phyloP scores from a whole-genome alignment of 30 jellyfish, hydroid and myxozoan genomes.

The Pseudorhiza aurosa region DNA sequence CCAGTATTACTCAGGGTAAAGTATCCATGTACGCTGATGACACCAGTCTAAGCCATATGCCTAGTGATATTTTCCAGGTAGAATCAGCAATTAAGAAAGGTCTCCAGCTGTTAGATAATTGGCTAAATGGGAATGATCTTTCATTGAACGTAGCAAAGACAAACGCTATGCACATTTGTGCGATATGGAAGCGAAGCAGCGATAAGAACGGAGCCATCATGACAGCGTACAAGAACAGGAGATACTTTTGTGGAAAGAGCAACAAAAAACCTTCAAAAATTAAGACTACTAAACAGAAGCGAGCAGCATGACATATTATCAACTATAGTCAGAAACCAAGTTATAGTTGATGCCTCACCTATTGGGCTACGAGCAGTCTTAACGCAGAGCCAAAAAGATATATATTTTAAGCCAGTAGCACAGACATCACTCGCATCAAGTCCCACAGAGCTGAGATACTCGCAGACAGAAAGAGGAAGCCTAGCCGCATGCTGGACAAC shows the following conservation, averaged over 20 bases:
- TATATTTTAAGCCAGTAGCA: conserved; percentile 10
- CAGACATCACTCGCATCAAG: conserved; percentile 47
- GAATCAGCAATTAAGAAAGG: no score
- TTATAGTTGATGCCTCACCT: conserved; percentile 48
- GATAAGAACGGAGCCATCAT: conserved; percentile 42
- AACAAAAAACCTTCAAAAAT: conserved; percentile 16
- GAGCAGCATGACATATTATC: conserved; percentile 33
- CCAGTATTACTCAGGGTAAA: no score
- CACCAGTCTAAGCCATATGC: no score
- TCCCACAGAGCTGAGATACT: conserved; percentile 40
- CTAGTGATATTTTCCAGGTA: no score
- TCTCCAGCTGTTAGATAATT: no score
- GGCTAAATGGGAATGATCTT: no score
- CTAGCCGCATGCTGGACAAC: conserved; percentile 35
- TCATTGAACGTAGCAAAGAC: no score
- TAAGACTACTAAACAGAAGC: conserved; percentile 41
- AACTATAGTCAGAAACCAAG: conserved; percentile 25
- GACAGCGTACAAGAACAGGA: conserved; percentile 18
- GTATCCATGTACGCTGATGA: no score
- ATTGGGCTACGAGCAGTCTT: conserved; percentile 49
- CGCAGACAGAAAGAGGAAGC: conserved; percentile 57
- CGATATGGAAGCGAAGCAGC: no score
- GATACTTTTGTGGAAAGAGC: conserved; percentile 4
- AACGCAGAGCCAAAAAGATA: conserved; percentile 37
- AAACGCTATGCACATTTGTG: no score